Evolutionary conservation across 2,113 vertebrate species (phyloP).

Genomic region (Epinephelus fuscoguttatus): DNA sequence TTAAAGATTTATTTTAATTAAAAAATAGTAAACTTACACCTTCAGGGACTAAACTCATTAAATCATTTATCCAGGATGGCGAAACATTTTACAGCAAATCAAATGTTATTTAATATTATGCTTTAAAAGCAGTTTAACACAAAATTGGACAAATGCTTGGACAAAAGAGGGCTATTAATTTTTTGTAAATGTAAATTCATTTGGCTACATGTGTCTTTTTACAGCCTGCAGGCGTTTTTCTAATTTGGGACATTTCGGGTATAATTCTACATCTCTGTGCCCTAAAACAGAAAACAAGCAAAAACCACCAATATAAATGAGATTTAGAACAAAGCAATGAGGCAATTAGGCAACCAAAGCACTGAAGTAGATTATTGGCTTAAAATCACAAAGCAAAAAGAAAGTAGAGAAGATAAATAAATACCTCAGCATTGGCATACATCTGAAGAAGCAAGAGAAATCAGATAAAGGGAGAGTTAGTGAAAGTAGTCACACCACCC

Average conservation of each 20-base stretch:
- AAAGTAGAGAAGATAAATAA: conserved; percentile 77
- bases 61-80: background rate
- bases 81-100: background rate
- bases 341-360: conserved; percentile 73
- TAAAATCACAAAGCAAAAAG: conserved; percentile 66
- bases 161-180: background rate
- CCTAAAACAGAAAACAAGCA: conserved; percentile 17
- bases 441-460: conserved; percentile 89
- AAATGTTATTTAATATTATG: background rate
- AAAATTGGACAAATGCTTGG: background rate
- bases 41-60: background rate
- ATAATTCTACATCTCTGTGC: background rate
- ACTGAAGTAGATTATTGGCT: conserved; percentile 73
- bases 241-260: background rate
- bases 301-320: conserved; percentile 47
- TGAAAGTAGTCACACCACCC: conserved; percentile 81
- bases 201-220: background rate
- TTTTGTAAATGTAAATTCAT: background rate
- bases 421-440: conserved; percentile 91
- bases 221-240: background rate
- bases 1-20: background rate
- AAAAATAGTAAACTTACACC: background rate
- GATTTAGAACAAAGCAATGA: conserved; percentile 72
- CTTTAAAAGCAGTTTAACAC: background rate
- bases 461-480: conserved; percentile 84